phyloP scores from a whole-genome alignment of 2,888 invertebrate species.

The Drosophila tripunctata region DNA sequence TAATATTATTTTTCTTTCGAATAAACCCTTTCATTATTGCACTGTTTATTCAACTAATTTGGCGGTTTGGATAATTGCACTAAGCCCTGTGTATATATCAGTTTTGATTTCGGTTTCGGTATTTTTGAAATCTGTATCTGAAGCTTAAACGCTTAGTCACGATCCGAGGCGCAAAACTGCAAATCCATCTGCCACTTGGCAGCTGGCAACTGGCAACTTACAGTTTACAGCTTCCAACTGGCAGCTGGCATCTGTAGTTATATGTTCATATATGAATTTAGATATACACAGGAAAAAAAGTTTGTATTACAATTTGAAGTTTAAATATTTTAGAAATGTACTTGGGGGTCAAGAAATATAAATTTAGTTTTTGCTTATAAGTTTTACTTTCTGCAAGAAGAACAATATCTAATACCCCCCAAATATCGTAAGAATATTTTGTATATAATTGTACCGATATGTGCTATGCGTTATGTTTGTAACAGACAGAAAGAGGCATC shows the following conservation, averaged over 20 bases:
- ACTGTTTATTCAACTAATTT: slow-evolving; percentile 62
- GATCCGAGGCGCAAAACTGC: slow-evolving; percentile 49
- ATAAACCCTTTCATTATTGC: slow-evolving; percentile 14
- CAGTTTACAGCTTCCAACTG: slow-evolving; percentile 26
- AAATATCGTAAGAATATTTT: too few relatives aligned
- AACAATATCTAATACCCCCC: too few relatives aligned
- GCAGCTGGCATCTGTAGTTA: not conserved
- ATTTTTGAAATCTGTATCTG: slow-evolving; percentile 6
- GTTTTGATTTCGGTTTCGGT: not conserved
- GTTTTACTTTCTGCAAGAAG: too few relatives aligned
- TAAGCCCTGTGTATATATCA: slow-evolving; percentile 34
- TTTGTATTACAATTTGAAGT: too few relatives aligned
- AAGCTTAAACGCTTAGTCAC: slow-evolving; percentile 70
- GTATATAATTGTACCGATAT: too few relatives aligned
- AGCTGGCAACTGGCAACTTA: slow-evolving; percentile 28
- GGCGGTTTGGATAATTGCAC: slow-evolving; percentile 34
- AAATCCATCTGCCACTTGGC: slow-evolving; percentile 54
- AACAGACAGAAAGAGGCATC: too few relatives aligned
- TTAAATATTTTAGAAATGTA: too few relatives aligned
- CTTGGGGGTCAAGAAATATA: too few relatives aligned
- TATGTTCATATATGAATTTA: not conserved
- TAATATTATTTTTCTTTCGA: not conserved
- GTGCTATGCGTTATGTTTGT: too few relatives aligned
- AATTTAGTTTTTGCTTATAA: too few relatives aligned
- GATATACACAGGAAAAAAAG: too few relatives aligned